phyloP scores from a whole-genome alignment of 2,113 vertebrate species.

The Aegithalos caudatus region DNA sequence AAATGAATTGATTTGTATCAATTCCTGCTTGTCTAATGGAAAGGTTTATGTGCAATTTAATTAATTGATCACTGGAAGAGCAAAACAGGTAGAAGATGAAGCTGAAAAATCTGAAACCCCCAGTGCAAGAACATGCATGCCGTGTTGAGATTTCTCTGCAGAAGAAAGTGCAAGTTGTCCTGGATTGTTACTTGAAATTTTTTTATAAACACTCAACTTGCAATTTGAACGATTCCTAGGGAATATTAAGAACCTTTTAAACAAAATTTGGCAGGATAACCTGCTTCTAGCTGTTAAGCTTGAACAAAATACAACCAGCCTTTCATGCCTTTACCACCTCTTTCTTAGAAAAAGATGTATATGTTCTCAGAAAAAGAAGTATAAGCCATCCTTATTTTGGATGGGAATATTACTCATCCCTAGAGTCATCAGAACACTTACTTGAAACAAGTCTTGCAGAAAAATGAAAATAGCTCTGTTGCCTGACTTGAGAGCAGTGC shows the following conservation, averaged over 20 bases:
- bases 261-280: not conserved
- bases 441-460: constrained; percentile 15
- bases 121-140: not conserved
- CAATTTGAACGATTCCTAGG: not conserved
- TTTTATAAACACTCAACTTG: not conserved
- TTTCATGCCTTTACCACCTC: not conserved
- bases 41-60: not conserved
- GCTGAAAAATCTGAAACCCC: not conserved
- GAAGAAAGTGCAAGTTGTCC: not conserved
- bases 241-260: not conserved
- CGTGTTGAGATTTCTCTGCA: not conserved
- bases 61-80: not conserved
- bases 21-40: not conserved
- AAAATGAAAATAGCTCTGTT: constrained; percentile 7
- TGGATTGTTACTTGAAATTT: not conserved
- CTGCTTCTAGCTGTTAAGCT: not conserved
- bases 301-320: not conserved
- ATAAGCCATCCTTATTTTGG: not conserved
- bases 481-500: not conserved
- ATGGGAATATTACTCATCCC: not conserved
- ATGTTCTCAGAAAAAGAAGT: not conserved
- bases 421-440: not conserved
- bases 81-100: not conserved
- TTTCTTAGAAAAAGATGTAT: not conserved
- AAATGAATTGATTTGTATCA: not conserved